Percentiles rank a stretch among this genome's conserved stretches.
Conservation (phyloP, 2,888 invertebrate species). For the Diplolepis rosae region DNA sequence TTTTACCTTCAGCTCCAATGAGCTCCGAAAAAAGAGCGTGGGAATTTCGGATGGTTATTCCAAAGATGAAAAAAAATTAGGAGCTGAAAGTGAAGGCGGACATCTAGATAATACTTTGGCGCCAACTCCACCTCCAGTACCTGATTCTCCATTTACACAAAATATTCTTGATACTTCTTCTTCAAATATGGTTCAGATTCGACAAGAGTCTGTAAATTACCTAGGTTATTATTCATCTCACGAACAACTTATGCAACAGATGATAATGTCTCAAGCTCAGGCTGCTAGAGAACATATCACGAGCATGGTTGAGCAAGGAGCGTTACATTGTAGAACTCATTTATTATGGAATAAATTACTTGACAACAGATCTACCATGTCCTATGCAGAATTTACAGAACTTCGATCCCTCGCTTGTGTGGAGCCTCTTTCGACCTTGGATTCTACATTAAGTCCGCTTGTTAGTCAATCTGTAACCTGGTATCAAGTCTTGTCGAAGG, state of each 20-base stretch:
- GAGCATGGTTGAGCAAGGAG: slow-evolving; percentile 79
- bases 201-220: slow-evolving; percentile 81
- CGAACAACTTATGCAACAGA: slow-evolving; percentile 80
- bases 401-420: slow-evolving; percentile 78
- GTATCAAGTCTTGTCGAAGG: slow-evolving; percentile 80
- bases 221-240: slow-evolving; percentile 82
- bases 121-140: slow-evolving; percentile 70
- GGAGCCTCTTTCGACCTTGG: slow-evolving; percentile 77
- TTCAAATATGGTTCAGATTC: slow-evolving; percentile 68
- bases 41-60: slow-evolving; percentile 36
- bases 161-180: slow-evolving; percentile 52
- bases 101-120: slow-evolving; percentile 53
- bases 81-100: slow-evolving; percentile 31
- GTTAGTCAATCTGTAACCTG: slow-evolving; percentile 79
- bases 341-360: slow-evolving; percentile 82
- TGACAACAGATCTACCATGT: slow-evolving; percentile 75
- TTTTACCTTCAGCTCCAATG: slow-evolving; percentile 35
- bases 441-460: slow-evolving; percentile 77
- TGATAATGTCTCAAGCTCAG: slow-evolving; percentile 77
- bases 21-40: slow-evolving; percentile 31
- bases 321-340: slow-evolving; percentile 81
- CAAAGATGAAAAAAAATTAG: slow-evolving; percentile 42
- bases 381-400: slow-evolving; percentile 80
- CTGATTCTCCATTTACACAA: slow-evolving; percentile 63
- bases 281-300: slow-evolving; percentile 77